Evolutionary conservation across 2,113 vertebrate species (phyloP).

Genomic region (Columba livia): DNA sequence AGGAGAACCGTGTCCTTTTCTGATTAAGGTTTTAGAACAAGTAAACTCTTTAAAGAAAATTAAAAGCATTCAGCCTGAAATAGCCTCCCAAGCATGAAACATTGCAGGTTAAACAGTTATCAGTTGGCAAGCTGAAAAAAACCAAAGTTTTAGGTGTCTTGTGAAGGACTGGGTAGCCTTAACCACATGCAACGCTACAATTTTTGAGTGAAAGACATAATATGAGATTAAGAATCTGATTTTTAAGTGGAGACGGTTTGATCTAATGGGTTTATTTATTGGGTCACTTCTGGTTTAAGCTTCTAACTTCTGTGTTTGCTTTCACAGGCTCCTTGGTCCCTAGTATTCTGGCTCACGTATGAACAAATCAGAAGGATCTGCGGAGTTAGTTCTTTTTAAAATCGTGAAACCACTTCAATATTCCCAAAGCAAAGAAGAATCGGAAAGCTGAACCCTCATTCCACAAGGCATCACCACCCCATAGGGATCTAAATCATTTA

Average conservation of each 20-base stretch:
- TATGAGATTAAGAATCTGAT: neutral
- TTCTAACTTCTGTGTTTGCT: slow-evolving; percentile 64
- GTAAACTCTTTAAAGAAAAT: neutral
- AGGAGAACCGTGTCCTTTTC: neutral
- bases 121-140: neutral
- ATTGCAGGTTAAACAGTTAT: neutral
- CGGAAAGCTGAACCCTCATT: neutral
- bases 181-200: accelerated
- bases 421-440: neutral
- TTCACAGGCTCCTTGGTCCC: slow-evolving; percentile 87
- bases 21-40: neutral
- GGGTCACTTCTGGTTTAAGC: slow-evolving; percentile 15
- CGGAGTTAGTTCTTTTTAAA: slow-evolving; percentile 83
- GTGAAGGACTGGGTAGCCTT: neutral
- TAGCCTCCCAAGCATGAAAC: neutral
- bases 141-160: neutral
- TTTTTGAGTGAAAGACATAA: neutral
- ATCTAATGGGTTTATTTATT: neutral
- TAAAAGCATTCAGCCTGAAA: neutral
- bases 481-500: neutral
- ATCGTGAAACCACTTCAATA: neutral
- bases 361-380: slow-evolving; percentile 83
- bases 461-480: neutral
- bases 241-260: neutral
- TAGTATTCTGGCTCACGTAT: slow-evolving; percentile 88